Evolutionary conservation across 2,797 vertebrate species (phyloP), one percentile per base, ranked within the genome.

Genomic region (Falco berigora): DNA sequence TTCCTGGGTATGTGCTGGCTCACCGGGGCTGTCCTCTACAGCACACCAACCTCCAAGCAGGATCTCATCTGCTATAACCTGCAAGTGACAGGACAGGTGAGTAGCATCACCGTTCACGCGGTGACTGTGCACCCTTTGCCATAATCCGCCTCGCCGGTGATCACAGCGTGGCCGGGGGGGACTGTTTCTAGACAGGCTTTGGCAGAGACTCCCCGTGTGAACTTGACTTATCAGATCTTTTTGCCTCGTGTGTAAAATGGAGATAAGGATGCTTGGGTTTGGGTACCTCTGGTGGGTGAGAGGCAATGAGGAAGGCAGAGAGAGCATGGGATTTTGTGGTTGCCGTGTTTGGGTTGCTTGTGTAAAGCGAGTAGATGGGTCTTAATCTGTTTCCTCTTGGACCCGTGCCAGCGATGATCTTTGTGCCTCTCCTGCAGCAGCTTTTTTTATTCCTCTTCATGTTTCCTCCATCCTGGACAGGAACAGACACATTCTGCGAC

Each of bases 1-100:
- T 96, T 99, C 50, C 96, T 99, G 83, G 98, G 98, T 8, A 32
- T 98, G 94, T 98, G 98, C 96, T 99, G 99, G 98, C 96, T 99
- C 56, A 66, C 96, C 6, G 98, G 98, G 19, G 98, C 97, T 0
- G 80, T 98, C 28, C 97, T 99, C 22, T 98, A 98, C 80, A 98
- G 98, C 44, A 96, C 94, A 12, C 96, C 97, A 32, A 23, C 56
- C 66, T 73, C 79, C 44, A 76, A 84, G 83, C 97, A 98, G 83
- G 90, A 96, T 23, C 89, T 94, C 69, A 32, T 97, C 89, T 99
- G 99, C 93, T 99, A 98, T 94, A 98, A 99, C 95, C 97, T 99
- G 76, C 98, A 99, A 94, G 97, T 98, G 4, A 80, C 98, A 4
- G 99, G 98, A 67, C 98, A 99, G 98, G 99, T 99, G 96, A 97